A percentile compares a stretch with the other conserved stretches of the same genome.
These are phyloP conservation scores for Macaria liturata DNA, from an alignment of 2,888 invertebrate species.

Conservation along the genomic window DNA sequence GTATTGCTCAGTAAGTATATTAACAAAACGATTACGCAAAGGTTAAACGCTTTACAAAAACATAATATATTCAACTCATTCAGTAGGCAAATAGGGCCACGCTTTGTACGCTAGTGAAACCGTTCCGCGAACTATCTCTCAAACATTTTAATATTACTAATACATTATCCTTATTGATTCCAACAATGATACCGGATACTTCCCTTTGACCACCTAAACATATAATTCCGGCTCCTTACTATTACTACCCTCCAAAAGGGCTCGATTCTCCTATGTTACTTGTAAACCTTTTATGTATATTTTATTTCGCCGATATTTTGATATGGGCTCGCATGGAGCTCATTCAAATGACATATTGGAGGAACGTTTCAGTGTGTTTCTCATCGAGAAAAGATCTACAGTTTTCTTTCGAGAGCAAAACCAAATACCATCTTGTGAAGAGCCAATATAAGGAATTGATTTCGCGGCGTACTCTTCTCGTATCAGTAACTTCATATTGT, in stretches of 20 bases:
- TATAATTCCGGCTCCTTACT: conserved; percentile 60
- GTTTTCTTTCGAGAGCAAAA: conserved; percentile 65
- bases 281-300: conserved; percentile 78
- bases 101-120: conserved; percentile 21
- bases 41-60: conserved; percentile 2
- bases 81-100: conserved; percentile 6
- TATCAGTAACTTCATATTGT: conserved; percentile 28
- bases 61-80: conserved; percentile 13
- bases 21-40: not conserved
- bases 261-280: conserved; percentile 63
- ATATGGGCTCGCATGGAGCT: conserved; percentile 70
- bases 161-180: conserved; percentile 74
- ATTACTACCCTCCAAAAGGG: conserved; percentile 61
- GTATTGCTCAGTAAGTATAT: too few relatives aligned
- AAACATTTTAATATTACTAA: conserved; percentile 72
- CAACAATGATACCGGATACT: conserved; percentile 62
- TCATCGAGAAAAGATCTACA: conserved; percentile 62
- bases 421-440: conserved; percentile 62
- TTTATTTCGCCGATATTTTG: conserved; percentile 71
- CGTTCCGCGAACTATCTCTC: conserved; percentile 50
- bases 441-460: conserved; percentile 65
- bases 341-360: conserved; percentile 79
- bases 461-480: conserved; percentile 44
- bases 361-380: conserved; percentile 67
- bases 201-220: conserved; percentile 70